A percentile compares a stretch with the other conserved stretches of the same genome.
These are phyloP conservation scores for Propsilocerus akamusi DNA, from an alignment of 1,140 invertebrate species.

Conservation along the genomic window DNA sequence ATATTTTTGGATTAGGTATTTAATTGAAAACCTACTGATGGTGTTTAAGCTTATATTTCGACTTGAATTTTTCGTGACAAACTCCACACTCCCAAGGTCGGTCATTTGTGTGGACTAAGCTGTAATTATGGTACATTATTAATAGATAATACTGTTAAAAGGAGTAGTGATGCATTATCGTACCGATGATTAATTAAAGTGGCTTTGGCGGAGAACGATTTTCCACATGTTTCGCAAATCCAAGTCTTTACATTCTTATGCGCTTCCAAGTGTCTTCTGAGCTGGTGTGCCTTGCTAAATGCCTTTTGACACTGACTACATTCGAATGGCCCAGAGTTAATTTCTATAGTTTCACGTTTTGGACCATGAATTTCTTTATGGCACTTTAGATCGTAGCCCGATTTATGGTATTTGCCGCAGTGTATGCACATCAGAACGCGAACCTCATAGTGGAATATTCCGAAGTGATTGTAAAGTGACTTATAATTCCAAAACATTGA, in stretches of 20 bases:
- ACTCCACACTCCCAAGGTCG: too few species aligned
- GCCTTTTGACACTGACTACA: neutral
- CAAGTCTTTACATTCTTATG: slow-evolving; percentile 1
- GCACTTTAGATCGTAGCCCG: neutral
- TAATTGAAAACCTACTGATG: too few species aligned
- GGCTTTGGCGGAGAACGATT: neutral
- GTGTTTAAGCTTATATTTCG: neutral
- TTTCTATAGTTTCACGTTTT: neutral
- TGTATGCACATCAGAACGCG: neutral
- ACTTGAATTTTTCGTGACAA: neutral
- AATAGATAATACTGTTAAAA: too few species aligned
- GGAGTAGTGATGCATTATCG: neutral
- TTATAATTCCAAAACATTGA: neutral
- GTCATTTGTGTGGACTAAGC: too few species aligned
- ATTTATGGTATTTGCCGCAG: neutral
- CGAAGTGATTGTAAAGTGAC: neutral
- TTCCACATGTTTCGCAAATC: neutral
- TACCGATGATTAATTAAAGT: slow-evolving; percentile 1
- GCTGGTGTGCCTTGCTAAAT: neutral
- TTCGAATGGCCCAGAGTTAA: neutral
- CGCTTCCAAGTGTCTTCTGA: neutral
- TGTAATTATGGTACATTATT: too few species aligned
- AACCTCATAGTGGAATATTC: neutral
- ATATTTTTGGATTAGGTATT: too few species aligned
- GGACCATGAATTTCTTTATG: neutral